Evolutionary conservation across 2,888 invertebrate species (phyloP), one percentile per base, ranked within the genome.

Genomic region (Tholera decimalis): DNA sequence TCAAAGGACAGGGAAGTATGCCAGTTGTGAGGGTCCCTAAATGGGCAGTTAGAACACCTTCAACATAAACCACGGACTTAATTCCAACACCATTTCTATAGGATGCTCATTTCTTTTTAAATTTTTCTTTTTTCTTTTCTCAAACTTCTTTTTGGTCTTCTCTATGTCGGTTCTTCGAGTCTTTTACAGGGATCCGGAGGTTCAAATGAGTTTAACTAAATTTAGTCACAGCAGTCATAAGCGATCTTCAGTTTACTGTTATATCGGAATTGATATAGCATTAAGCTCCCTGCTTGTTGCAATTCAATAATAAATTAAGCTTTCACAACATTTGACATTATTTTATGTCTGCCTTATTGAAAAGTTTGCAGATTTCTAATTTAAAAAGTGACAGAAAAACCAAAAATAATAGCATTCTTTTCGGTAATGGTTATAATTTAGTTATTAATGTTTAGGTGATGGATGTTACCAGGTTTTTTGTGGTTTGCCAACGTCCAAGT

Each of bases 1-100:
- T 79, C 82, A 90, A 93, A 93, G 93, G 93, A 92, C 93, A 92
- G 89, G 92, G 93, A 93, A 89, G 91, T 91, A 90, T 92, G 93
- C 88, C 85, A 89, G 90, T 86, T 84, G 84, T 84, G 82, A 79
- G 79, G 80, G 84, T 79, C 69, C 74, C 58, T 76, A 80, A 54
- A 77, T 64, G 75, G 56, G 69, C 50, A 28, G 73, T 77, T 79
- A 83, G 67, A 70, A 70, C 73, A 79, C 81, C 41, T 64, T 55
- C 13, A 49, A 50, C 2, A 65, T 44, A 53, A 65, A 62, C 67
- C 83, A 82, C 83, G 62, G 81, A 75, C 79, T 76, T 83, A 28
- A 67, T 77, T 78, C 75, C 68, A 63, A 85, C 86, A 88, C 86
- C 77, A 80, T 84, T 79, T 65, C 73, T 65, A 59, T 89, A 88